These are phyloP conservation scores for Molossus alvarezi DNA, from an alignment of 2,797 vertebrate species.

Conservation along the genomic window DNA sequence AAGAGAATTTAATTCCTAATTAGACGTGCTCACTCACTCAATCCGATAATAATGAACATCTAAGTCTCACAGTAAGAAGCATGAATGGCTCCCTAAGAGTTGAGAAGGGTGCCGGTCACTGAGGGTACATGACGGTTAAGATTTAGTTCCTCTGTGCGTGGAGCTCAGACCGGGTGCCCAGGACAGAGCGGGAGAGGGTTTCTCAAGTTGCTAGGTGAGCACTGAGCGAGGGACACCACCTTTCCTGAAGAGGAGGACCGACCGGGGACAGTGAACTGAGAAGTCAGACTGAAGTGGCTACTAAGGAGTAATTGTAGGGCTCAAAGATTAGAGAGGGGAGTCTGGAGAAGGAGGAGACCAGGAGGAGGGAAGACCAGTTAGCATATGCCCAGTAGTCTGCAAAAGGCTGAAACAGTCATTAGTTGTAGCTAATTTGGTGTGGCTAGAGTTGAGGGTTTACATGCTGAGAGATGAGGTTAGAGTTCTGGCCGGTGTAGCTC, in stretches of 20 bases:
- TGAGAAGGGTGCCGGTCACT: neutral
- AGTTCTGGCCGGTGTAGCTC: no score
- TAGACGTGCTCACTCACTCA: neutral
- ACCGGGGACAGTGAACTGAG: neutral
- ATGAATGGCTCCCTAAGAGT: neutral
- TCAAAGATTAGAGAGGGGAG: neutral
- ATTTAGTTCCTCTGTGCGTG: neutral
- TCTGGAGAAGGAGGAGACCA: neutral
- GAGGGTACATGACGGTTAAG: neutral
- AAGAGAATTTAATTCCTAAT: constrained; percentile 18
- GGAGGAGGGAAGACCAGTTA: neutral
- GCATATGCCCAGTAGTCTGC: neutral
- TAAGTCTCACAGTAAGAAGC: neutral
- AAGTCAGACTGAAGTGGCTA: neutral
- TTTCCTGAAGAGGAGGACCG: neutral
- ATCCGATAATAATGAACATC: neutral
- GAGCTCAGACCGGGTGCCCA: neutral
- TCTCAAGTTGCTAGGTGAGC: neutral
- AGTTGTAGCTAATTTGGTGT: neutral
- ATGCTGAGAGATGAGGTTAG: no score
- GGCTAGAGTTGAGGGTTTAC: neutral
- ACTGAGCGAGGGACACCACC: rapidly evolving
- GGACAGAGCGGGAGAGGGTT: neutral
- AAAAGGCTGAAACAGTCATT: rapidly evolving
- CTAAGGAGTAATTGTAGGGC: neutral